Conservation (phyloP, 1,140 invertebrate species). For the Drosophila nikananu region DNA sequence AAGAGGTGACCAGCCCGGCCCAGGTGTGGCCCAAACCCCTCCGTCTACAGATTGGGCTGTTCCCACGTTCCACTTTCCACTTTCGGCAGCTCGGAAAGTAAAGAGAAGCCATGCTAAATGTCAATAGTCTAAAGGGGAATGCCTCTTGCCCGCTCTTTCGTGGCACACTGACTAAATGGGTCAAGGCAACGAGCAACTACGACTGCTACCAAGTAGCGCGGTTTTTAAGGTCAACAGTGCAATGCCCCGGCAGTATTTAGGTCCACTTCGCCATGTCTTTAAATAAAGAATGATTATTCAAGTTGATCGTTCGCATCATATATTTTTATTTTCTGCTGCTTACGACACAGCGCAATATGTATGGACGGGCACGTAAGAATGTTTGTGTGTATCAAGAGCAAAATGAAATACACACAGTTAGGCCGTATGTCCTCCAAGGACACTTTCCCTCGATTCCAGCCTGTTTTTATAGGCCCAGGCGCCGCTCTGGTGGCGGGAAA, state of each 20-base stretch:
- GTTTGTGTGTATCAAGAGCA: background rate
- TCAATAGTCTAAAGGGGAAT: background rate
- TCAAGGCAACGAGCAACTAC: conserved; percentile 14
- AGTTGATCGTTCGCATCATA: background rate
- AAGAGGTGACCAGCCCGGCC: background rate
- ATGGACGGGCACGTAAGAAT: background rate
- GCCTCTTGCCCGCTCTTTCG: background rate
- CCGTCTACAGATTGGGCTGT: background rate
- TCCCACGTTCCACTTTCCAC: conserved; percentile 18
- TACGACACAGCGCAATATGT: background rate
- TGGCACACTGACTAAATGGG: conserved; percentile 10
- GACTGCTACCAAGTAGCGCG: background rate
- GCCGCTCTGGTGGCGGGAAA: conserved; percentile 8
- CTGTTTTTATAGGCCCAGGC: conserved; percentile 32
- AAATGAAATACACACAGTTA: background rate
- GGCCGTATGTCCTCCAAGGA: conserved; percentile 24
- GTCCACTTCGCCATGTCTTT: background rate
- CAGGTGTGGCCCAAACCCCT: background rate
- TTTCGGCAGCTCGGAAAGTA: conserved; percentile 4
- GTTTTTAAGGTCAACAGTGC: conserved; percentile 20
- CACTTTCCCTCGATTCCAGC: background rate
- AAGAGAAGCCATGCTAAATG: conserved; percentile 4
- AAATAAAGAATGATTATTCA: conserved; percentile 8
- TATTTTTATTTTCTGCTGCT: conserved; percentile 22
- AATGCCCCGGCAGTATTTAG: background rate